phyloP scores from a whole-genome alignment of 2,113 vertebrate genomes.

The Cheirogaleus medius region DNA sequence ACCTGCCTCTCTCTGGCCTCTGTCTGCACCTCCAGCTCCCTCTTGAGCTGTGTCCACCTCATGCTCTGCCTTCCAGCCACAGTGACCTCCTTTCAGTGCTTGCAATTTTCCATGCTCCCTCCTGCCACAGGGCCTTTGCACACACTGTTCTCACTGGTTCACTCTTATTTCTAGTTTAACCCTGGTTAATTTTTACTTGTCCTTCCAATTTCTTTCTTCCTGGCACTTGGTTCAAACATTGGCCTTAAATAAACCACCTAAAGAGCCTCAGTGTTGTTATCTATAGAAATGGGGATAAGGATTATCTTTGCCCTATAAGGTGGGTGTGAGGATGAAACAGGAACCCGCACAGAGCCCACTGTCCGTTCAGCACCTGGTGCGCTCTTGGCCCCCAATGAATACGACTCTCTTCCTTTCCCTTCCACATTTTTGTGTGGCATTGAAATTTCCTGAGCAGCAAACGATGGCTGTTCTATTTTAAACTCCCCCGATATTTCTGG shows the following conservation, averaged over 20 bases:
- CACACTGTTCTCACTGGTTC: neutral
- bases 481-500: constrained; percentile 58
- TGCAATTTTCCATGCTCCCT: neutral
- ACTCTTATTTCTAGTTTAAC: neutral
- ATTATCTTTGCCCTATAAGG: neutral
- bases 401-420: neutral
- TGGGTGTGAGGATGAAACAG: too few species aligned
- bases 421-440: neutral
- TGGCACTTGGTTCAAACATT: neutral
- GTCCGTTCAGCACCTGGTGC: fast-evolving
- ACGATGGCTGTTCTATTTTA: constrained; percentile 64
- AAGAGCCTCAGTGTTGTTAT: neutral
- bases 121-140: constrained; percentile 14
- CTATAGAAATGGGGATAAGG: too few species aligned
- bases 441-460: constrained; percentile 48
- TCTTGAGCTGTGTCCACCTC: neutral
- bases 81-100: neutral
- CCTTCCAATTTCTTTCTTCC: neutral
- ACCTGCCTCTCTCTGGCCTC: neutral
- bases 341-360: fast-evolving
- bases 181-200: neutral
- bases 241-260: neutral
- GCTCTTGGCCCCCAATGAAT: fast-evolving
- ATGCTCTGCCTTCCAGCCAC: neutral
- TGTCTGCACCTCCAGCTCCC: neutral